Conservation (phyloP, 2,888 invertebrate genomes). For the Galerucella calmariensis region DNA sequence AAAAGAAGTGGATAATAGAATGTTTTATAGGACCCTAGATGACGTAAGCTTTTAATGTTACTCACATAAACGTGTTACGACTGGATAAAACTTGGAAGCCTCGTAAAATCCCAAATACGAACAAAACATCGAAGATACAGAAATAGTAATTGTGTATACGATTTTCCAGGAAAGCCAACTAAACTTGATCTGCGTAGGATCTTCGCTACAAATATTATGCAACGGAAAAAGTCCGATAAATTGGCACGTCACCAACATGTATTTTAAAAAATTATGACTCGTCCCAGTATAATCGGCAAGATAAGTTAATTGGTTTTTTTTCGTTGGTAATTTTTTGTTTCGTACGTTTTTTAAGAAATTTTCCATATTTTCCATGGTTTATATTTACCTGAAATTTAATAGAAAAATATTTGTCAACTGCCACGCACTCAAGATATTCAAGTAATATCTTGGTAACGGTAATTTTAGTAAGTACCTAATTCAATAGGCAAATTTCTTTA, state of each 20-base stretch:
- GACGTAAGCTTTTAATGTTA: background rate
- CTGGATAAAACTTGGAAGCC: background rate
- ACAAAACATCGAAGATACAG: background rate
- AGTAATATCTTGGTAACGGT: too few species aligned
- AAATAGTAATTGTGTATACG: background rate
- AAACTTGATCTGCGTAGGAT: conserved; percentile 6
- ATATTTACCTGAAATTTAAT: too few species aligned
- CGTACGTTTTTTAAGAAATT: background rate
- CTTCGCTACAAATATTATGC: background rate
- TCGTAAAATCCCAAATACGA: background rate
- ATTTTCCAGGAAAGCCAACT: conserved; percentile 19
- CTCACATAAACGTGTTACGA: conserved; percentile 9
- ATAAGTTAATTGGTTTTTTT: background rate
- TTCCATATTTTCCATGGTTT: background rate
- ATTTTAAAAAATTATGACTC: conserved; percentile 7
- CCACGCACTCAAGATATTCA: too few species aligned
- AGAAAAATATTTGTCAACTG: too few species aligned
- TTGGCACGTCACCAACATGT: conserved; percentile 6
- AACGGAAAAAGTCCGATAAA: conserved; percentile 13
- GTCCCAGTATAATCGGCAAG: background rate
- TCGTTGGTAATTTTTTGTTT: background rate
- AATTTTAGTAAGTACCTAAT: too few species aligned
- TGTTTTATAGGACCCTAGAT: too few species aligned
- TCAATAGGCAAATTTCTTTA: too few species aligned
- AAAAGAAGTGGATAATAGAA: too few species aligned